Evolutionary conservation across 2,888 invertebrate species (phyloP), one percentile per base, ranked within the genome.

Genomic region (Nezara viridula): DNA sequence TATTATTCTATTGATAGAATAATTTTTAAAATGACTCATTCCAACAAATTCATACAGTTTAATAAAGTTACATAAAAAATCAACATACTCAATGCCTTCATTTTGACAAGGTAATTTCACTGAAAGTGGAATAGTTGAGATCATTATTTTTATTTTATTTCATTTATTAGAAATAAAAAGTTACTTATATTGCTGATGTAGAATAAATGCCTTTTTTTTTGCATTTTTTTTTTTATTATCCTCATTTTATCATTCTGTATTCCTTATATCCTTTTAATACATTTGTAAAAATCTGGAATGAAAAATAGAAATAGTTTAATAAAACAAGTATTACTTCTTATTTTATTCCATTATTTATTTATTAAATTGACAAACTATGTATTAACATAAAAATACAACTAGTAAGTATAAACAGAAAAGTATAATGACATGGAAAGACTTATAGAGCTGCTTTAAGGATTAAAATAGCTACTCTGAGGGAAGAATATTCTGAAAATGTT

Each of bases 191-290:
- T 44, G 44, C 40, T n/a, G 44, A 44, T 81, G n/a, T 81, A 44
- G 44, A 81, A 81, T 81, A 81, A 81, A 81, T 81, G 44, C 10
- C 40, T 81, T 24, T 44, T n/a, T n/a, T 40, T 81, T 81, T 81
- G 44, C 24, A 77, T 27, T 40, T 14, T n/a, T 44, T 77, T 40
- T 77, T 44, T n/a, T 81, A 40, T 44, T n/a, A 81, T 12, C n/a
- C 81, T 81, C 14, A 81, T 44, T n/a, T 81, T n/a, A 47, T 47
- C 5, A 24, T 47, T n/a, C 24, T n/a, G 40, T 44, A 12, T 24
- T 81, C 81, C 81, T 9, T 19, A 21, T 2, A 37, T 37, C 66
- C 66, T 73, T 32, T 73, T 73, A n/a, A 73, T 73, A 21, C 10
- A 5, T 27, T 27, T 14, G 21, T 19, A 37, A 32, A 32, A 16